phyloP scores from a whole-genome alignment of 2,888 invertebrate species.

The Gnatocerus cornutus region DNA sequence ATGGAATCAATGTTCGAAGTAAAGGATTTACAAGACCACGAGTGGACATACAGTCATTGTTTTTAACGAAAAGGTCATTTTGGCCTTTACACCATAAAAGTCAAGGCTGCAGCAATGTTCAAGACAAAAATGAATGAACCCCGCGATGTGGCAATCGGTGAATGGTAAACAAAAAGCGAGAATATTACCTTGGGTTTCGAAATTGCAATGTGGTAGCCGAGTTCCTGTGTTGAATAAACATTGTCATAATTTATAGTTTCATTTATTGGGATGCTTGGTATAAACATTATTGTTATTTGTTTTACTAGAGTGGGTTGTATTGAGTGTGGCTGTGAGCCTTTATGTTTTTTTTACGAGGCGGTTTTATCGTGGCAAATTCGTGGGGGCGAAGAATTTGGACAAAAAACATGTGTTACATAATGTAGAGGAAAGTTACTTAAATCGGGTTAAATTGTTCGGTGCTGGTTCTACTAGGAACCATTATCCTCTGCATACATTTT shows the following conservation, averaged over 20 bases:
- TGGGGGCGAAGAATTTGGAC: neutral
- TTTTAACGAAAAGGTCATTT: conserved; percentile 14
- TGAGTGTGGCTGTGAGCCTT: neutral
- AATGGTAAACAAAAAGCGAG: conserved; percentile 14
- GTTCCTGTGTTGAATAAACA: conserved; percentile 15
- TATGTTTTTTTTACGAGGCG: conserved; percentile 1
- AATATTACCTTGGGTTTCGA: conserved; percentile 21
- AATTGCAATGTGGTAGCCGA: conserved; percentile 10
- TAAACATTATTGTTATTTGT: conserved; percentile 20
- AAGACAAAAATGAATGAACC: conserved; percentile 27
- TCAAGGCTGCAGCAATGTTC: conserved; percentile 11
- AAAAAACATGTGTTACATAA: too few relatives aligned
- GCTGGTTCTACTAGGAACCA: too few relatives aligned
- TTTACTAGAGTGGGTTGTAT: neutral
- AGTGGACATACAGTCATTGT: neutral
- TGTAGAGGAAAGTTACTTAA: neutral
- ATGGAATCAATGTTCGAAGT: too few relatives aligned
- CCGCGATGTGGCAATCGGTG: conserved; percentile 23
- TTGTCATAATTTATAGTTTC: conserved; percentile 11
- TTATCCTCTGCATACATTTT: too few relatives aligned
- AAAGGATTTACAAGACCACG: too few relatives aligned
- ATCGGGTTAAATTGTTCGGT: neutral
- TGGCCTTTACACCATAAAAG: conserved; percentile 26
- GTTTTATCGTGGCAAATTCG: neutral
- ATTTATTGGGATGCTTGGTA: conserved; percentile 10